A percentile compares a stretch with the other conserved stretches of the same genome.
Evolutionary conservation across 2,888 invertebrate species (phyloP).

Genomic region (Achlya flavicornis): DNA sequence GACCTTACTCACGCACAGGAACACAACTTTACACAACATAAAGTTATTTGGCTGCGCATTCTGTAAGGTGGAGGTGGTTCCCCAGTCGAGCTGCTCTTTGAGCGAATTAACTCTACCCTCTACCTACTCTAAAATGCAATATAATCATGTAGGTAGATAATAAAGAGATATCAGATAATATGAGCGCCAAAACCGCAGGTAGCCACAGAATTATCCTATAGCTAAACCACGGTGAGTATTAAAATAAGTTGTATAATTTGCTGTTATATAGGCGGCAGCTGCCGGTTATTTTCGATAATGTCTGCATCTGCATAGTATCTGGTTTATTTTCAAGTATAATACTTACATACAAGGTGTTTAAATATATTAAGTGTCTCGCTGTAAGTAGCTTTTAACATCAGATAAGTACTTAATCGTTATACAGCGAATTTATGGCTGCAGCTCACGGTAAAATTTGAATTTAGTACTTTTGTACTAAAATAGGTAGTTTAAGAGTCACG

Average conservation of each 20-base stretch:
- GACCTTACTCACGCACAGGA: too few relatives aligned
- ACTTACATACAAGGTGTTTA: not conserved
- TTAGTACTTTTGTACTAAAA: not conserved
- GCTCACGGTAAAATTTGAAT: not conserved
- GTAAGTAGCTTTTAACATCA: not conserved
- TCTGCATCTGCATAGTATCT: slow-evolving; percentile 23
- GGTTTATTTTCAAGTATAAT: slow-evolving; percentile 3
- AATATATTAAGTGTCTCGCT: not conserved
- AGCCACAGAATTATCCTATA: not conserved
- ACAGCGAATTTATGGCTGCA: not conserved
- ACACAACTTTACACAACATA: too few relatives aligned
- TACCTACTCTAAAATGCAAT: too few relatives aligned
- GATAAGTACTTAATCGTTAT: not conserved
- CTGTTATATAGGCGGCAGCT: slow-evolving; percentile 29
- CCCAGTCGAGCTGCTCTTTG: too few relatives aligned
- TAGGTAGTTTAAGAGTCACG: not conserved
- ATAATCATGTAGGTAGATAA: too few relatives aligned
- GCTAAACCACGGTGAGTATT: not conserved
- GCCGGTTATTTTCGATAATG: slow-evolving; percentile 41
- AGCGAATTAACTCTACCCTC: too few relatives aligned
- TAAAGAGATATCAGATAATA: too few relatives aligned
- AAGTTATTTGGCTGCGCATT: too few relatives aligned
- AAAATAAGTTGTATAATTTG: not conserved
- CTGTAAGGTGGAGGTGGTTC: too few relatives aligned
- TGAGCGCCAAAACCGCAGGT: not conserved